Evolutionary conservation across 2,888 invertebrate genomes (phyloP).

Genomic region (Sarcophaga carnaria): DNA sequence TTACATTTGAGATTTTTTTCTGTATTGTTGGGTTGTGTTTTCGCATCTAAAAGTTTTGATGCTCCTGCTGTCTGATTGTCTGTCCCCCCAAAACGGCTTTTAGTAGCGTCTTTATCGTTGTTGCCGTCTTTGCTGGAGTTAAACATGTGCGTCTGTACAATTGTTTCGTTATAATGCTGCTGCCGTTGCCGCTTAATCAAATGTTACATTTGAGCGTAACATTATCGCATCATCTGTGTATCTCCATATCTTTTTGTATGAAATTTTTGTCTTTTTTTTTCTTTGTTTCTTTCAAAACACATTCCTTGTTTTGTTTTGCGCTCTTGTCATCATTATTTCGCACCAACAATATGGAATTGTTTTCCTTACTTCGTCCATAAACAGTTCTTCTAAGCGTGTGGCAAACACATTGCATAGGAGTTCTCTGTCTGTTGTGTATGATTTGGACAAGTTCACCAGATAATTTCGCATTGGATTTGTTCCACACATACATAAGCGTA

Average conservation of each 20-base stretch:
- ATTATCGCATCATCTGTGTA: slow-evolving; percentile 60
- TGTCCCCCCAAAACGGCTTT: neutral
- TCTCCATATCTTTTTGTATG: slow-evolving; percentile 24
- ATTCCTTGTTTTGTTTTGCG: neutral
- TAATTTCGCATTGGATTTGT: slow-evolving; percentile 50
- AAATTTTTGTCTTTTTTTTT: neutral
- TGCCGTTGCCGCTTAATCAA: slow-evolving; percentile 58
- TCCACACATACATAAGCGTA: neutral
- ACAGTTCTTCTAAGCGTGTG: slow-evolving; percentile 42
- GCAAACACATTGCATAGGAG: slow-evolving; percentile 23
- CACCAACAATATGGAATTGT: slow-evolving; percentile 30
- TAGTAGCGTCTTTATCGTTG: neutral
- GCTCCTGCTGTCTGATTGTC: slow-evolving; percentile 10
- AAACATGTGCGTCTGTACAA: slow-evolving; percentile 21
- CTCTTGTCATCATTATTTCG: slow-evolving; percentile 44
- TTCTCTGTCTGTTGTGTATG: slow-evolving; percentile 1
- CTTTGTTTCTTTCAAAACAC: neutral
- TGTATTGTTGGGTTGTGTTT: slow-evolving; percentile 20
- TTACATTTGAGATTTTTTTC: slow-evolving; percentile 48
- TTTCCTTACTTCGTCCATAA: neutral
- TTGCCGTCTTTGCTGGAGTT: slow-evolving; percentile 21
- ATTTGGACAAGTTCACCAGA: slow-evolving; percentile 37
- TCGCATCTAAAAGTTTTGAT: slow-evolving; percentile 33
- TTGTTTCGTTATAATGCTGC: slow-evolving; percentile 54
- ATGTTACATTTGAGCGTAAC: slow-evolving; percentile 55